Conservation (phyloP, 2,888 invertebrate species). For the Troides aeacus region DNA sequence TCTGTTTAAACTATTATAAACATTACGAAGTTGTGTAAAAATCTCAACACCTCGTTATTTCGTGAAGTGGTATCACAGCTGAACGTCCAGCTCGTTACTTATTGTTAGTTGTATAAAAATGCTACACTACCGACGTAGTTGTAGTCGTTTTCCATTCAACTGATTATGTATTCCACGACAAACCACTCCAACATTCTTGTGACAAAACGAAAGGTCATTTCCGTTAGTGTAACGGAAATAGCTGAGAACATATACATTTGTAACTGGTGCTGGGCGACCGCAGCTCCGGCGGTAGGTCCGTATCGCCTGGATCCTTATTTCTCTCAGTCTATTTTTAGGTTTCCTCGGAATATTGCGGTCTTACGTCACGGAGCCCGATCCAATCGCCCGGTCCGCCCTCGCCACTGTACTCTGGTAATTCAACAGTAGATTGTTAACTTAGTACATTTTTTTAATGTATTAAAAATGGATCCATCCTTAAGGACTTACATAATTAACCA, state of each 20-base stretch:
- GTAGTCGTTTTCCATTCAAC: background rate
- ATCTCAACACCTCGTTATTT: too few species aligned
- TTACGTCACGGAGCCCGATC: background rate
- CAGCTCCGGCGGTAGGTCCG: background rate
- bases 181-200: background rate
- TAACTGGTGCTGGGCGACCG: background rate
- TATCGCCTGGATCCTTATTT: background rate
- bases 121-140: background rate
- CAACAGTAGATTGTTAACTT: background rate
- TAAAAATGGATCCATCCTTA: too few species aligned
- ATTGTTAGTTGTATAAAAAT: background rate
- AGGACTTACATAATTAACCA: too few species aligned
- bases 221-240: background rate
- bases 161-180: background rate
- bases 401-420: background rate
- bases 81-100: too few species aligned
- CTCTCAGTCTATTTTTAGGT: constrained; percentile 8
- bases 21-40: too few species aligned
- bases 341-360: constrained; percentile 3
- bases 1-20: too few species aligned
- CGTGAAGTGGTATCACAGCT: too few species aligned
- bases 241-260: background rate
- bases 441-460: background rate
- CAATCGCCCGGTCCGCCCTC: background rate
- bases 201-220: background rate